Evolutionary conservation across 2,888 invertebrate species (phyloP).

Genomic region (Ochlodes sylvanus): DNA sequence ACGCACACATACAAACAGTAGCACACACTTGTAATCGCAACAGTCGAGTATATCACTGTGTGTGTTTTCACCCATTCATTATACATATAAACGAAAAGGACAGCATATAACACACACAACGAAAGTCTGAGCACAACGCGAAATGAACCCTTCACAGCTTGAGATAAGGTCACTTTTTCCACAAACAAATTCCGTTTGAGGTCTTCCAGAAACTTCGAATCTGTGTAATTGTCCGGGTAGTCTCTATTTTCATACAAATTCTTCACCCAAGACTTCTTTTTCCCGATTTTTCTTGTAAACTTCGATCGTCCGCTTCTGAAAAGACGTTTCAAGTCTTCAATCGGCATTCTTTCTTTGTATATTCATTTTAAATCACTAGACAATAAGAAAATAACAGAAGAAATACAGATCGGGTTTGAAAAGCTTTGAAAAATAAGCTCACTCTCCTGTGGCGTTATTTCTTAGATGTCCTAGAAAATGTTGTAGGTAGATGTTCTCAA

Average conservation of each 20-base stretch:
- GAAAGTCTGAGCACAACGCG: conserved; percentile 93
- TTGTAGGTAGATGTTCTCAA: no score
- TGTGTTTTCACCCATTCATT: conserved; percentile 88
- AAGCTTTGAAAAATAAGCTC: no score
- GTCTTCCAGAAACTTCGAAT: conserved; percentile 93
- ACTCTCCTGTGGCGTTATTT: no score
- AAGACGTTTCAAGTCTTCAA: conserved; percentile 48
- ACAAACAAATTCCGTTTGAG: conserved; percentile 93
- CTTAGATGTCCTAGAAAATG: no score
- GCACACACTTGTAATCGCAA: conserved; percentile 83
- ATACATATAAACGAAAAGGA: conserved; percentile 90
- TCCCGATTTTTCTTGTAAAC: conserved; percentile 52
- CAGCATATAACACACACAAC: conserved; percentile 89
- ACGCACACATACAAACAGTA: conserved; percentile 85
- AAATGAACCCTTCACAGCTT: conserved; percentile 91
- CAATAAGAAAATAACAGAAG: no score
- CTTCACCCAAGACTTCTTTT: conserved; percentile 90
- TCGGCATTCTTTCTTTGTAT: not conserved
- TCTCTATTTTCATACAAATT: conserved; percentile 95
- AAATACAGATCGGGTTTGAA: no score
- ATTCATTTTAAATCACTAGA: no score
- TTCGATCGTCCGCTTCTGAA: conserved; percentile 73
- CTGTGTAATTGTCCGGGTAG: conserved; percentile 97
- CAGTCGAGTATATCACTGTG: conserved; percentile 85
- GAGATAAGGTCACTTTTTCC: conserved; percentile 88